Base-by-base conservation (phyloP, 30 jellyfish, hydroid and myxozoan genomes). In the Mastigias papua region DNA sequence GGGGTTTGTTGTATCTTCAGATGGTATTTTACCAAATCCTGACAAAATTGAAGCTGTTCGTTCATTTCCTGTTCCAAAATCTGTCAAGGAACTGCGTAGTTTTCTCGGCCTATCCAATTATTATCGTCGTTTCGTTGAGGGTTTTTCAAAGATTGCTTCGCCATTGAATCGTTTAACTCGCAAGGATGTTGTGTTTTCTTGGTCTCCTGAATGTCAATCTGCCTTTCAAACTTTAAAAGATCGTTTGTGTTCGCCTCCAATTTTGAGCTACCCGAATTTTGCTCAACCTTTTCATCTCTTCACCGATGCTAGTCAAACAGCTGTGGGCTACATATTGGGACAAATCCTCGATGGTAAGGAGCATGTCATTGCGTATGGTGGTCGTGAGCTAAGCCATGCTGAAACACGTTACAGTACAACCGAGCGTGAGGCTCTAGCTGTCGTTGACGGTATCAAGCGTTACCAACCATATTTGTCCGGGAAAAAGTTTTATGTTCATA, bases 1-100 rank as follows among this genome's bases (percentile, higher is more conserved):
- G 21, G 97, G 97, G 25, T 80, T 69, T 63, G 93, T 89, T 8
- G 93, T 89, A 11, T 80, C 93, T 33, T 27, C 89, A 17, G 90
- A 48, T 13, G 93, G 97, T 15, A 48, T 89, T 70, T 58, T 73
- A 0, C 93, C 93, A 23, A 92, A 89, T 57, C 91, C 91, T 2
- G 82, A 61, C 26, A 88, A 88, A 31, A 21, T 80, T n/a, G 58
- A 42, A 1, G 81, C 76, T 11, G 78, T 88, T 0, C 34, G 62
- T 21, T 34, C 76, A 25, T 69, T 80, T 69, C 88, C 87, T 20
- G 68, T 30, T 4, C 91, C 97, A 0, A 23, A 23, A 2, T 30
- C 81, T 26, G 89, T 78, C 37, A 78, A 78, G 25, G 89, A 78
- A 8, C 30, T 78, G 35, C 74, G 42, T 6, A 63, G 74, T 19